Conservation (phyloP, 2,797 vertebrate species). For the Melanotaenia parkinsoni region DNA sequence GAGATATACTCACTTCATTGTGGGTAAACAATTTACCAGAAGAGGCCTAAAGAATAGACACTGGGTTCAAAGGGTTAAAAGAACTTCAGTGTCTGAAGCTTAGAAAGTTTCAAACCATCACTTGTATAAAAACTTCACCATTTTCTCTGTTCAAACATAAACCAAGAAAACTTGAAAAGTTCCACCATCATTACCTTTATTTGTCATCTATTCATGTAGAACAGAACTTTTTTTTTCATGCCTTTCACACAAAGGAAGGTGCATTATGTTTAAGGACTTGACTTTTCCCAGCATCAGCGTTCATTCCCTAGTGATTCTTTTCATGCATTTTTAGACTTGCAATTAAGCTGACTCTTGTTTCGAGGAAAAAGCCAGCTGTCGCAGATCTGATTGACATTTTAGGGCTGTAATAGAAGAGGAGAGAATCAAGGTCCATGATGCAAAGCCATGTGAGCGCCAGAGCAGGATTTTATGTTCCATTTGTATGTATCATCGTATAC, state of each 20-base stretch:
- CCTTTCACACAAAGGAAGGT: conserved; percentile 16
- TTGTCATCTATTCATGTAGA: conserved; percentile 20
- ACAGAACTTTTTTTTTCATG: conserved; percentile 31
- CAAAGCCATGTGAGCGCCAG: conserved; percentile 1
- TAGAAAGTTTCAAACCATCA: too few species aligned
- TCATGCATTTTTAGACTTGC: conserved; percentile 68
- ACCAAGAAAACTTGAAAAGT: too few species aligned
- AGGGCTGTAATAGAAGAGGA: conserved; percentile 9
- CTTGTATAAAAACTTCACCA: too few species aligned
- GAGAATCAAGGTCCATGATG: conserved; percentile 28
- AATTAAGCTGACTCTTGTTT: conserved; percentile 63
- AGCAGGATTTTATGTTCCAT: too few species aligned
- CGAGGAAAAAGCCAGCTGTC: conserved; percentile 39
- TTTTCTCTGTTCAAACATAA: too few species aligned
- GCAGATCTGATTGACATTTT: conserved; percentile 64
- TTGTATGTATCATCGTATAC: too few species aligned
- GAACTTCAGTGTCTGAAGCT: too few species aligned
- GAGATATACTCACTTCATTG: too few species aligned
- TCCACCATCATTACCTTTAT: conserved; percentile 1
- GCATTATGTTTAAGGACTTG: conserved; percentile 65
- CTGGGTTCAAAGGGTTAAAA: too few species aligned
- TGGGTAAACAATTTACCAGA: too few species aligned
- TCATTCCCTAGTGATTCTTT: conserved; percentile 61
- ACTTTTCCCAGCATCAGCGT: conserved; percentile 47
- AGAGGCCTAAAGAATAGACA: too few species aligned